Percentiles rank a stretch among this genome's conserved stretches.
phyloP scores from a whole-genome alignment of 2,797 vertebrate genomes.

The Amazona ochrocephala region DNA sequence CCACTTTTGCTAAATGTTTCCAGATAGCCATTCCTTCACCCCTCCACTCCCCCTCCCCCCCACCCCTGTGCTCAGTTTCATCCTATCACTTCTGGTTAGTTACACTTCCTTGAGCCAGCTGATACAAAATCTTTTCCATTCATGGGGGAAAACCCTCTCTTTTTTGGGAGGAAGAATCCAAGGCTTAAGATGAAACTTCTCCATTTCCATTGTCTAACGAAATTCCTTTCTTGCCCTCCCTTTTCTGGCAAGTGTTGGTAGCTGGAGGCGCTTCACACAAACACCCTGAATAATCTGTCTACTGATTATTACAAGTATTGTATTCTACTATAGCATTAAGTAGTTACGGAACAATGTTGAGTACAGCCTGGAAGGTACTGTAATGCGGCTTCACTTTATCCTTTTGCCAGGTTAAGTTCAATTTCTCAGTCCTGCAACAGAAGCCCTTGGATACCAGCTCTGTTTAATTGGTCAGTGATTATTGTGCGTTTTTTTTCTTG shows the following conservation, averaged over 20 bases:
- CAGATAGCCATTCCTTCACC: slow-evolving; percentile 1
- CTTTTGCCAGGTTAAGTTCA: not conserved
- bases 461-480: not conserved
- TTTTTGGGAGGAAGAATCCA: not conserved
- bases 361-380: not conserved
- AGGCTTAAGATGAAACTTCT: not conserved
- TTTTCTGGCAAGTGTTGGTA: not conserved
- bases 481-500: not conserved
- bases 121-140: not conserved
- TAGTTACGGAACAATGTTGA: not conserved
- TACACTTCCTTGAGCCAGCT: not conserved
- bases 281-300: not conserved
- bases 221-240: not conserved
- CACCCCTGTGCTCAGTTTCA: not conserved
- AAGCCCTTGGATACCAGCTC: not conserved
- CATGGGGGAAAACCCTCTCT: not conserved
- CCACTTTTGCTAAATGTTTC: slow-evolving; percentile 50
- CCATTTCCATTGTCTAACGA: not conserved
- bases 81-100: slow-evolving; percentile 45
- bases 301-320: not conserved
- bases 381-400: not conserved
- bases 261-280: not conserved
- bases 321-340: not conserved
- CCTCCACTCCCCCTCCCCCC: too few species aligned
- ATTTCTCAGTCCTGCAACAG: not conserved